A percentile compares a stretch with the other conserved stretches of the same genome.
phyloP scores from a whole-genome alignment of 2,888 invertebrate genomes.

The Epistrophe grossulariae region DNA sequence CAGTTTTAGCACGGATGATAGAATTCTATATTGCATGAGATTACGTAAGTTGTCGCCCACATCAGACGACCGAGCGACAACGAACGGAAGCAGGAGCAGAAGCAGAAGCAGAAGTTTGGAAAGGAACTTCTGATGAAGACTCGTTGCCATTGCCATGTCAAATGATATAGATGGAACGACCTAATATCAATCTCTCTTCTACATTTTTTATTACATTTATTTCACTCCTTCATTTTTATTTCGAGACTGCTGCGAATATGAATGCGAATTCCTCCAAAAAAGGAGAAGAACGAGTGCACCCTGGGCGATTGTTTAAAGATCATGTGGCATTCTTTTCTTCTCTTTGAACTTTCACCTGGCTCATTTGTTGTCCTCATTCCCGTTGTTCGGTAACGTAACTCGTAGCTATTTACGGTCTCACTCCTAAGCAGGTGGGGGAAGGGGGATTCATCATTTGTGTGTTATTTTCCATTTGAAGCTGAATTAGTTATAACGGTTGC shows the following conservation, averaged over 20 bases:
- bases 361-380: neutral
- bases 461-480: slow-evolving; percentile 28
- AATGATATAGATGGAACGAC: slow-evolving; percentile 61
- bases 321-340: slow-evolving; percentile 6
- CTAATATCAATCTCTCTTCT: slow-evolving; percentile 54
- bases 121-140: slow-evolving; percentile 19
- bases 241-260: neutral
- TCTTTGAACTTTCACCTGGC: slow-evolving; percentile 50
- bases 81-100: neutral
- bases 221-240: slow-evolving; percentile 5
- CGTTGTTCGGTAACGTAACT: too few relatives aligned
- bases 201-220: slow-evolving; percentile 36
- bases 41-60: slow-evolving; percentile 42
- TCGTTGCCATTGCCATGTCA: slow-evolving; percentile 27
- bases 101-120: neutral
- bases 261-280: neutral
- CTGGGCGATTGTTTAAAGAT: slow-evolving; percentile 27
- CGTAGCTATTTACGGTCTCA: neutral
- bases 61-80: slow-evolving; percentile 1
- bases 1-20: slow-evolving; percentile 62
- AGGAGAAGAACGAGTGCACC: neutral
- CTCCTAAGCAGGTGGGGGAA: neutral
- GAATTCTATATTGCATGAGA: slow-evolving; percentile 54
- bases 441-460: slow-evolving; percentile 20
- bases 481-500: slow-evolving; percentile 40